Evolutionary conservation across 2,113 vertebrate species (phyloP).

Genomic region (Capra hircus): DNA sequence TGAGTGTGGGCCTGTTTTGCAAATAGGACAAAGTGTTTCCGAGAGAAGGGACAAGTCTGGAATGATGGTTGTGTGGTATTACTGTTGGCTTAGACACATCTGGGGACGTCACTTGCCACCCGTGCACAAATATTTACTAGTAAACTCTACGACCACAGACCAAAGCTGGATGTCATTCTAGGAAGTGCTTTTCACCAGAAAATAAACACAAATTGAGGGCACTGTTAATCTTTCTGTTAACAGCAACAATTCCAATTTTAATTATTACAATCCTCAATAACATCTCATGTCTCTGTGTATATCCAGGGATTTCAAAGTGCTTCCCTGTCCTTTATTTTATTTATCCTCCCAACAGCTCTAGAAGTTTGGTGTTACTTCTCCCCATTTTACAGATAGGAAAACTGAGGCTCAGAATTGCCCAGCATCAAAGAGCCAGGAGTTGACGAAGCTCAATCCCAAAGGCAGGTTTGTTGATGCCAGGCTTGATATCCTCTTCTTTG

Average conservation of each 20-base stretch:
- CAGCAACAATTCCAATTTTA: not conserved
- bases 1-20: not conserved
- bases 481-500: not conserved
- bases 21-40: not conserved
- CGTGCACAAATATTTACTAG: not conserved
- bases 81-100: not conserved
- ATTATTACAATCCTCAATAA: not conserved
- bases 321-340: not conserved
- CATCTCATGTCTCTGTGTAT: not conserved
- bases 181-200: not conserved
- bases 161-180: not conserved
- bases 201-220: not conserved
- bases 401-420: not conserved
- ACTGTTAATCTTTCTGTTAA: not conserved
- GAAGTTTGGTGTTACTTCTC: not conserved
- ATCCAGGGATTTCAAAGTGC: not conserved
- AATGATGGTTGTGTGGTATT: not conserved
- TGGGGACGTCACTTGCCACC: not conserved
- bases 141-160: not conserved
- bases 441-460: not conserved
- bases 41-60: not conserved
- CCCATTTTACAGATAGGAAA: not conserved
- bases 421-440: not conserved
- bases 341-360: not conserved
- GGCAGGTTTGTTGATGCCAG: not conserved